These are phyloP conservation scores for Coptodon bakossiorum DNA, from an alignment of 2,113 vertebrate genomes.

Conservation along the genomic window DNA sequence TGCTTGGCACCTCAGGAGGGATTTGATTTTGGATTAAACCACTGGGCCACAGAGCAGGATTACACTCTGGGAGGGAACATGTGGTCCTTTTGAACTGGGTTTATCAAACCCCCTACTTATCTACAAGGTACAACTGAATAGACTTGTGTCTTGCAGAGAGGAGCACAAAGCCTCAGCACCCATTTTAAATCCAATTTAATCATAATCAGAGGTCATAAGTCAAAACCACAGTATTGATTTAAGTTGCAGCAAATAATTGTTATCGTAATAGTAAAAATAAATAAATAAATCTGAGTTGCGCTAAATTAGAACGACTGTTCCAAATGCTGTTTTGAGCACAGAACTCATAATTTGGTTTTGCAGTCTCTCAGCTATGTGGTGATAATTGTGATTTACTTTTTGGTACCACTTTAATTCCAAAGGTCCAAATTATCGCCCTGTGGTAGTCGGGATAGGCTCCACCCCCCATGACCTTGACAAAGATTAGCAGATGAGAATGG, in stretches of 20 bases:
- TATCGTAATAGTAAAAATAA: neutral
- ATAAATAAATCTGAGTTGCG: neutral
- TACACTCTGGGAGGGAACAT: constrained; percentile 46
- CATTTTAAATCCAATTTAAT: neutral
- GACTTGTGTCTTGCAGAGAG: neutral
- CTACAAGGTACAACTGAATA: neutral
- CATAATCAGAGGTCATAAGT: neutral
- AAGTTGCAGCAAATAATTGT: neutral
- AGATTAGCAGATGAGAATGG: neutral
- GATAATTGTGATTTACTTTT: neutral
- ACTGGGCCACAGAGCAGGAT: constrained; percentile 27
- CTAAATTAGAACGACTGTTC: neutral
- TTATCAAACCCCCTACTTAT: neutral
- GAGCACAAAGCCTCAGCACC: neutral
- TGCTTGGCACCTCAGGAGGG: constrained; percentile 25
- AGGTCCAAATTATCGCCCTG: neutral
- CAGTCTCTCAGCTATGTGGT: neutral
- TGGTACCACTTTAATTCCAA: neutral
- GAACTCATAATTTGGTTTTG: neutral
- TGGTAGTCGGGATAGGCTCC: neutral
- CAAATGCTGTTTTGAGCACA: neutral
- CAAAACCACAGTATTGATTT: neutral
- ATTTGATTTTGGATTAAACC: constrained; percentile 44
- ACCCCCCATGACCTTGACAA: neutral
- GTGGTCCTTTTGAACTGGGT: constrained; percentile 37